Conservation (phyloP, 1,140 invertebrate species). For the Penaeus vannamei region DNA sequence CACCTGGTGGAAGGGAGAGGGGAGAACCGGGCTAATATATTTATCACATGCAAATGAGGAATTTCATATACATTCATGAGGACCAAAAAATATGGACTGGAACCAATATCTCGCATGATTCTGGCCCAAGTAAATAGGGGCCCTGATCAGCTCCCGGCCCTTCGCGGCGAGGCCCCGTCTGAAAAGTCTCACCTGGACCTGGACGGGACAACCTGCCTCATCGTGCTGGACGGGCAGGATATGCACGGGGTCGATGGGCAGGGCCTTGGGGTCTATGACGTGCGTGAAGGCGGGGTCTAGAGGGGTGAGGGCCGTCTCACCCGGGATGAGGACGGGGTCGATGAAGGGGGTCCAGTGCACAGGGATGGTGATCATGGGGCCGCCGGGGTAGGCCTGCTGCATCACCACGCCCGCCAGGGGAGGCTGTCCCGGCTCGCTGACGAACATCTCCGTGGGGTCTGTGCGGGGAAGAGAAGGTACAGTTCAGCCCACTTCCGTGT, state of each 20-base stretch:
- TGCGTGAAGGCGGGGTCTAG: constrained; percentile 67
- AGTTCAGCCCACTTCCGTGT: neutral
- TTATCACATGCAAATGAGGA: neutral
- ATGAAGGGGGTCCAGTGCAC: constrained; percentile 67
- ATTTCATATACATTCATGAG: neutral
- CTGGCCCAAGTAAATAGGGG: too few relatives aligned
- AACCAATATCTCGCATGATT: too few relatives aligned
- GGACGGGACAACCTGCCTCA: constrained; percentile 65
- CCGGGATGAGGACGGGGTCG: constrained; percentile 66
- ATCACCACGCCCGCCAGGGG: constrained; percentile 67
- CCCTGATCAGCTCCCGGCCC: too few relatives aligned
- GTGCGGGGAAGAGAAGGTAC: neutral
- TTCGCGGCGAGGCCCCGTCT: neutral
- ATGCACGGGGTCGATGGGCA: constrained; percentile 66
- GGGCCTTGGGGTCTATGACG: constrained; percentile 66
- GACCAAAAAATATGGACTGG: too few relatives aligned
- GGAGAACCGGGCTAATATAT: neutral
- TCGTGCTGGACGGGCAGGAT: constrained; percentile 68
- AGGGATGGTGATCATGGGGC: constrained; percentile 66
- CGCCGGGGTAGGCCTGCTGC: constrained; percentile 67
- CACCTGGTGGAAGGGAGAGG: constrained; percentile 45
- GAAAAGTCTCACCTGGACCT: constrained; percentile 58
- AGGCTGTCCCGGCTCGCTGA: constrained; percentile 55
- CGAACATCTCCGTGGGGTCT: constrained; percentile 59
- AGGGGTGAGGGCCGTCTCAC: constrained; percentile 67